Base-by-base conservation (phyloP, 2,888 invertebrate species). In the Lysandra bellargus region DNA sequence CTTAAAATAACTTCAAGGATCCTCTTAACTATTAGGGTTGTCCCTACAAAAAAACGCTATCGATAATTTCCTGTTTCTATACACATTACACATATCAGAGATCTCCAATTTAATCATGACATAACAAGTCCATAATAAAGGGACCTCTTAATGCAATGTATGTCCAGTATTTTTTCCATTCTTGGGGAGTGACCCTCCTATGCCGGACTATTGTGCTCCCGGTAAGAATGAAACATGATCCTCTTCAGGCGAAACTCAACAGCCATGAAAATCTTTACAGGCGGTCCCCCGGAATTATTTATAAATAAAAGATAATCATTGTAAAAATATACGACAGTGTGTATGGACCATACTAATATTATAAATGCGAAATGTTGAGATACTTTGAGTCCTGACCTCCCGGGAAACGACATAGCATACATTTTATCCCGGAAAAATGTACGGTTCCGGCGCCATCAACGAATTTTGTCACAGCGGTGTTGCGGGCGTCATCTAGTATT, bases 171-270 rank as follows among this genome's bases (percentile, higher is more conserved):
- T 64, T 80, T 80, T 82, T 61, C 86, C 87, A 87, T 88, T 88
- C 85, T 89, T 89, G 88, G 85, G 83, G 87, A 86, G 87, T 84
- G 87, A 87, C 83, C 82, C 85, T 83, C 81, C 73, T 75, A 77
- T 75, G 72, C 80, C 79, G 78, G 79, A 80, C 80, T 77, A 80
- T 80, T 61, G 78, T 81, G 79, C 79, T 80, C 82, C 82, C 85
- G 81, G 82, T 83, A 81, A 88, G 86, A 89, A 91, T 90, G 87
- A 86, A 86, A 86, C 86, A 82, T 82, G 82, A 85, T 83, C 81
- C 87, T 85, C 88, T 88, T 83, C 86, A 89, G 86, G 87, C 88
- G 85, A 88, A 88, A 90, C 87, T 91, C 89, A 91, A 91, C 88
- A 89, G 83, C 85, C 87, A 86, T 86, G 85, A 87, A 85, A 86